Conservation (phyloP, 1,140 invertebrate species). For the Euglossa dilemma region DNA sequence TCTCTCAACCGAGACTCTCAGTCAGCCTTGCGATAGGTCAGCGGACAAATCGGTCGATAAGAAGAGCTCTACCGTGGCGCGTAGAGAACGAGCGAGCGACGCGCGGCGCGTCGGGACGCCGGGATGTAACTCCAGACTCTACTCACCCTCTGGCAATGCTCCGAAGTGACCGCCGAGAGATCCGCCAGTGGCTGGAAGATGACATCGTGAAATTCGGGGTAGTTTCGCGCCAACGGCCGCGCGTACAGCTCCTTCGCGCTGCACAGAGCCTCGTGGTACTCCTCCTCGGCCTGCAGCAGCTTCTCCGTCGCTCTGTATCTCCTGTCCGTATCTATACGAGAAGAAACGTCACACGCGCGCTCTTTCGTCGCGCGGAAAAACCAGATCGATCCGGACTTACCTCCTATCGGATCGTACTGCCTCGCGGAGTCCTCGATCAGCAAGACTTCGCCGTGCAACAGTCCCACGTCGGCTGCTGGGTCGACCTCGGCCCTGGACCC, state of each 20-base stretch:
- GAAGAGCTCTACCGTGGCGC: conserved; percentile 24
- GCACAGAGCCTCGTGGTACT: conserved; percentile 80
- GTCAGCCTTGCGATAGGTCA: not conserved
- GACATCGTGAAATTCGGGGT: conserved; percentile 81
- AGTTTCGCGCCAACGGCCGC: conserved; percentile 80
- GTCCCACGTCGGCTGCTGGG: conserved; percentile 83
- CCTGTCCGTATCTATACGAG: conserved; percentile 77
- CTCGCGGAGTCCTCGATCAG: conserved; percentile 84
- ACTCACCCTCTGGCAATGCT: conserved; percentile 82
- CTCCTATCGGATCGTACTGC: conserved; percentile 80
- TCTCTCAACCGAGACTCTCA: conserved; percentile 44
- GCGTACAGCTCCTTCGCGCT: conserved; percentile 83
- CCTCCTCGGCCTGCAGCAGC: conserved; percentile 81
- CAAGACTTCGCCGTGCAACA: conserved; percentile 85
- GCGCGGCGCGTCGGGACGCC: too few relatives aligned
- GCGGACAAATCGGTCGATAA: conserved; percentile 56
- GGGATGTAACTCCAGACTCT: not conserved
- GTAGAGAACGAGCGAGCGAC: not conserved
- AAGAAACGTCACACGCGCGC: not conserved
- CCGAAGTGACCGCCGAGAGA: conserved; percentile 79
- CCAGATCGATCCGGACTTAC: conserved; percentile 68
- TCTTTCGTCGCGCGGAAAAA: not conserved
- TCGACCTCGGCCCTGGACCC: conserved; percentile 86
- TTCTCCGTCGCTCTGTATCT: conserved; percentile 81
- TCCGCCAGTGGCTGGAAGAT: conserved; percentile 82